A percentile compares a stretch with the other conserved stretches of the same genome.
Conservation (phyloP, 2,797 vertebrate genomes). For the Okamejei kenojei region DNA sequence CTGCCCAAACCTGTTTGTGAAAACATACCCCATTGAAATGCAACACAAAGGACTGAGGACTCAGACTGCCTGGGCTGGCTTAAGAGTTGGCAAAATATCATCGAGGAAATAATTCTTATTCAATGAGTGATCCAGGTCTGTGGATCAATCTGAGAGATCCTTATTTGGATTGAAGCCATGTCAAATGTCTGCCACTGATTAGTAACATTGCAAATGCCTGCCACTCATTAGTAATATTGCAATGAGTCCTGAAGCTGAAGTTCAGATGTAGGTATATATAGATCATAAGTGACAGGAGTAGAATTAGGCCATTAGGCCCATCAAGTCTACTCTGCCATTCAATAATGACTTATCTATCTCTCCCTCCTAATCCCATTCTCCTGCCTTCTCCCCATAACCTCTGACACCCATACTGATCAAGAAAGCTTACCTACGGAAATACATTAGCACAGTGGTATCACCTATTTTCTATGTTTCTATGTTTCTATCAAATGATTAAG, state of each 20-base stretch:
- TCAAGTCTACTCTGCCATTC: too few relatives aligned
- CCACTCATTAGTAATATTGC: not conserved
- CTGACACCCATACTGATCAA: too few relatives aligned
- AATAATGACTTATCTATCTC: too few relatives aligned
- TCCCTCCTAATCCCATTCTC: too few relatives aligned
- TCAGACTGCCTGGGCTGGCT: not conserved
- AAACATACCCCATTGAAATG: not conserved
- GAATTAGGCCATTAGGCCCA: too few relatives aligned
- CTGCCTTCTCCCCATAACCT: too few relatives aligned
- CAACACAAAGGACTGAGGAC: not conserved
- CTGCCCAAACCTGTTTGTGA: not conserved
- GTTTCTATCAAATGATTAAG: not conserved
- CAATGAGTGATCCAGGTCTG: not conserved
- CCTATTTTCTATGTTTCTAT: too few relatives aligned
- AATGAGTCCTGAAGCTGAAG: not conserved
- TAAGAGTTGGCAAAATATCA: not conserved
- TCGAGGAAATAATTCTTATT: not conserved
- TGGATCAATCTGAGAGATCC: not conserved
- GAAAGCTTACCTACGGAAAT: too few relatives aligned
- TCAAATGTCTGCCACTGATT: not conserved
- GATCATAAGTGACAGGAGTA: too few relatives aligned
- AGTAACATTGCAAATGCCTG: not conserved
- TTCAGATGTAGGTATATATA: not conserved
- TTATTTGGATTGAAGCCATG: not conserved
- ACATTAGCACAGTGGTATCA: not conserved